phyloP scores from a whole-genome alignment of 2,113 vertebrate genomes.

The Neoarius graeffei region DNA sequence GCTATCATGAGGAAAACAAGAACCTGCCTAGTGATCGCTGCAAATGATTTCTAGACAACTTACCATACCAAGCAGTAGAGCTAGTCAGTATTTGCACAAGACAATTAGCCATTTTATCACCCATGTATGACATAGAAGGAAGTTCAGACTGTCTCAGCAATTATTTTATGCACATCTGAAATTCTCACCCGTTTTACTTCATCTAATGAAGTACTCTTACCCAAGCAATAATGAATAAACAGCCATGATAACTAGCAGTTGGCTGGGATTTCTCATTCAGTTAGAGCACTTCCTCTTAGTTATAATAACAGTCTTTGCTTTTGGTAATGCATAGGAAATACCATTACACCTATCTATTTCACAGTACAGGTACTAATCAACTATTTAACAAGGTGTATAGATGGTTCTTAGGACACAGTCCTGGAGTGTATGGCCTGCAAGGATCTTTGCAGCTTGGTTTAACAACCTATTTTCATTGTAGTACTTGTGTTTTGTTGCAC shows the following conservation, averaged over 20 bases:
- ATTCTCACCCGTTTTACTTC: neutral
- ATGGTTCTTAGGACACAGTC: neutral
- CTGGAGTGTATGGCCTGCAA: no score
- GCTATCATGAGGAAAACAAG: constrained; percentile 64
- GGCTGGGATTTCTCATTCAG: neutral
- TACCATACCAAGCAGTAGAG: neutral
- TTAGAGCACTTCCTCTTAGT: neutral
- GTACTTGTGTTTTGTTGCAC: no score
- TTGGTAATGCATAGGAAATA: neutral
- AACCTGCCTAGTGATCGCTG: constrained; percentile 66
- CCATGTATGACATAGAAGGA: neutral
- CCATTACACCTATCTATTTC: neutral
- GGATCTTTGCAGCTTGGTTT: no score
- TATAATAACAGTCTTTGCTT: neutral
- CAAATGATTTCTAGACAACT: constrained; percentile 41
- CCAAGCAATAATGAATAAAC: neutral
- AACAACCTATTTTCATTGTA: no score
- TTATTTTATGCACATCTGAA: neutral
- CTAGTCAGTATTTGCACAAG: neutral
- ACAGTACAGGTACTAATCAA: neutral
- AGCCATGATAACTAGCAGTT: neutral
- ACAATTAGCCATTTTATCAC: neutral
- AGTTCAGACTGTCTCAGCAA: neutral
- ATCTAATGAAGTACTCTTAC: neutral
- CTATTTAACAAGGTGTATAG: neutral